Evolutionary conservation across 2,888 invertebrate genomes (phyloP).

Genomic region (Parapristionchus giblindavisi): DNA sequence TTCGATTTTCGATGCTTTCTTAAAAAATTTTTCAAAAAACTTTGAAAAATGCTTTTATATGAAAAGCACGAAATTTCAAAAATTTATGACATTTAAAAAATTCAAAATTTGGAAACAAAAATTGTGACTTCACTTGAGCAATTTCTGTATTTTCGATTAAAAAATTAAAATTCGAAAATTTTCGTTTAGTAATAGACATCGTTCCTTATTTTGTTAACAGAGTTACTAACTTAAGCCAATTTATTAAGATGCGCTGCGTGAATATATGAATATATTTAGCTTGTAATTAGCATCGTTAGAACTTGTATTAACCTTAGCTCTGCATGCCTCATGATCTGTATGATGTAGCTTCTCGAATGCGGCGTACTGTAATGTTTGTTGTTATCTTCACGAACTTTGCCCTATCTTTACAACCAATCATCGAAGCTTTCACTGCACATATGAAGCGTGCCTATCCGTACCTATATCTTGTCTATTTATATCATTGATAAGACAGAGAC

Average conservation of each 20-base stretch:
- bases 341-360: constrained; percentile 56
- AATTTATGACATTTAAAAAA: no score
- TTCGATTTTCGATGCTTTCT: neutral
- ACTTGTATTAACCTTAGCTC: constrained; percentile 44
- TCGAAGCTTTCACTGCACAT: neutral
- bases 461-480: constrained; percentile 3
- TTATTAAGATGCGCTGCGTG: no score
- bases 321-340: constrained; percentile 55
- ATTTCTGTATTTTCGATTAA: no score
- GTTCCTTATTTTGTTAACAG: constrained; percentile 8
- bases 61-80: no score
- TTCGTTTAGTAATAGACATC: neutral
- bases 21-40: no score
- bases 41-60: no score
- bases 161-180: no score
- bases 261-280: no score
- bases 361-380: constrained; percentile 14
- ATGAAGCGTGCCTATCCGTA: neutral
- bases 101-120: no score
- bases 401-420: neutral
- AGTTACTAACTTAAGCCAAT: neutral
- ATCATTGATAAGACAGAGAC: neutral
- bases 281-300: no score
- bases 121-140: no score
- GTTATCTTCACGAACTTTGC: neutral